phyloP scores from a whole-genome alignment of 2,113 vertebrate species.

The Barbus barbus region DNA sequence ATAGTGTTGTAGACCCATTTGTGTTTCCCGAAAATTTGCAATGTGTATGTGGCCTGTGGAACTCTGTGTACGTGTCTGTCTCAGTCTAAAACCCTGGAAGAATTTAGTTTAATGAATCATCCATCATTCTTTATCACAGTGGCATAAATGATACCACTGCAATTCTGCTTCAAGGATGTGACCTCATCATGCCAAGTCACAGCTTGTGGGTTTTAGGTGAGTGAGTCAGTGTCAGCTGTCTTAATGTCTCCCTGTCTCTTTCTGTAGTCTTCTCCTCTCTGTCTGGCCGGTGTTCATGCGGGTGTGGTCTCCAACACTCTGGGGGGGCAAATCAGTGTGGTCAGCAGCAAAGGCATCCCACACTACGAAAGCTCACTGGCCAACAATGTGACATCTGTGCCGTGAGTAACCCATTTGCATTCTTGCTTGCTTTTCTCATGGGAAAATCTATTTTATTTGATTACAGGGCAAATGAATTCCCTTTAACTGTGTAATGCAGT shows the following conservation, averaged over 20 bases:
- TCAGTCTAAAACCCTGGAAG: constrained; percentile 29
- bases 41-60: background rate
- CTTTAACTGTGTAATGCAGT: background rate
- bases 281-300: constrained; percentile 91
- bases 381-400: constrained; percentile 93
- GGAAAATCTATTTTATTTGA: constrained; percentile 29
- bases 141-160: constrained; percentile 60
- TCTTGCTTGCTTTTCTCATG: constrained; percentile 3
- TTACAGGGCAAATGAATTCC: background rate
- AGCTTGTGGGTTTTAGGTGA: constrained; percentile 51
- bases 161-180: constrained; percentile 58
- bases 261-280: constrained; percentile 87
- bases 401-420: constrained; percentile 76
- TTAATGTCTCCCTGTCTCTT: background rate
- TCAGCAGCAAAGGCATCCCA: constrained; percentile 94
- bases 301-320: constrained; percentile 89
- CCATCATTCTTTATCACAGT: constrained; percentile 35
- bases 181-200: constrained; percentile 67
- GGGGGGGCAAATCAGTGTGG: constrained; percentile 88
- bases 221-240: constrained; percentile 33
- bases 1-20: no score
- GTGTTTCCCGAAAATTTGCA: no score
- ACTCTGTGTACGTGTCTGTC: background rate
- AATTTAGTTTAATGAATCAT: constrained; percentile 32
- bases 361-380: constrained; percentile 92